Conservation (phyloP, 2,888 invertebrate species). For the Drosophila atroscutellata region DNA sequence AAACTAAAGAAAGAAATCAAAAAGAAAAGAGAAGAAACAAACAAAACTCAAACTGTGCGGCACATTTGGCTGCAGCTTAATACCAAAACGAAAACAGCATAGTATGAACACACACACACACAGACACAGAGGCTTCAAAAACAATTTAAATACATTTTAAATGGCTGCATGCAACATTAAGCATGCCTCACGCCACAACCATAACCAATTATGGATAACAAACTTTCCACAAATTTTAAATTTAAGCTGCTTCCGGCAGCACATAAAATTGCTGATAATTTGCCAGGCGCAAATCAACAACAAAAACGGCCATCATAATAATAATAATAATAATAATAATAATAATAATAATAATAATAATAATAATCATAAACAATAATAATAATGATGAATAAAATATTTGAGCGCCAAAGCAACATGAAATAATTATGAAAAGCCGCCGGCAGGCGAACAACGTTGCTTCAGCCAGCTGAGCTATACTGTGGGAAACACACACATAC, state of each 20-base stretch:
- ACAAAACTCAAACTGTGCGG: conserved; percentile 20
- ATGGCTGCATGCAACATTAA: conserved; percentile 45
- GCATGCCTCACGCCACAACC: conserved; percentile 11
- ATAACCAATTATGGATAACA: conserved; percentile 33
- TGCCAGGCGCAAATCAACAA: conserved; percentile 13
- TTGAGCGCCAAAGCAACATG: conserved; percentile 12
- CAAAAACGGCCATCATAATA: conserved; percentile 16
- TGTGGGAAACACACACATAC: background rate
- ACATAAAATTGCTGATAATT: conserved; percentile 46
- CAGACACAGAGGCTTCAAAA: conserved; percentile 4
- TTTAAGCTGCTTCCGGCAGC: conserved; percentile 20
- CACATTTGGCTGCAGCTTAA: conserved; percentile 46
- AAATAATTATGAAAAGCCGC: conserved; percentile 15
- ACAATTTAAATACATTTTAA: conserved; percentile 48
- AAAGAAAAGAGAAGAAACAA: conserved; percentile 8
- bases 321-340: conserved; percentile 24
- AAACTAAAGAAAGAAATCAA: background rate
- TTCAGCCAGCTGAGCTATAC: background rate
- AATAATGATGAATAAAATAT: conserved; percentile 52
- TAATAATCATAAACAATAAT: conserved; percentile 27
- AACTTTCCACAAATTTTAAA: conserved; percentile 38
- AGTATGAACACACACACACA: conserved; percentile 7
- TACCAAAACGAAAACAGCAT: conserved; percentile 42
- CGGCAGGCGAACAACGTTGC: background rate
- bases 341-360: conserved; percentile 31